Percentiles rank a stretch among this genome's conserved stretches.
phyloP scores from a whole-genome alignment of 2,888 invertebrate genomes.

The Troides helena region DNA sequence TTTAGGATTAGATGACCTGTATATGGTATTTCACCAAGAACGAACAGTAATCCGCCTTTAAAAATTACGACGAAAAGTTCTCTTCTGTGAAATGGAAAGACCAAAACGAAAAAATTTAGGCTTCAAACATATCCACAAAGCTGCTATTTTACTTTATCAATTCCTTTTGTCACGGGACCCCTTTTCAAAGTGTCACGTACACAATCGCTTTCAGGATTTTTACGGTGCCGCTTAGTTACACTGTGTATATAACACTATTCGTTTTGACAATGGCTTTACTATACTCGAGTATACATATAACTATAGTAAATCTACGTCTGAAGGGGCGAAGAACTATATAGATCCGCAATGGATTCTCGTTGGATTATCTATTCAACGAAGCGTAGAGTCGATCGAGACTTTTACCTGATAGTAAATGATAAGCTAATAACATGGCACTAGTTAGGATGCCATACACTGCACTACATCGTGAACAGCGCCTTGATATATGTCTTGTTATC shows the following conservation, averaged over 20 bases:
- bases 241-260: slow-evolving; percentile 7
- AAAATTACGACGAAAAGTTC: neutral
- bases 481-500: too few relatives aligned
- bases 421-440: too few relatives aligned
- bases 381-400: too few relatives aligned
- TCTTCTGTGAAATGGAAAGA: neutral
- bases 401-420: too few relatives aligned
- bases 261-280: slow-evolving; percentile 16
- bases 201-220: slow-evolving; percentile 31
- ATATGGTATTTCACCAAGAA: neutral
- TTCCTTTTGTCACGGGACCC: slow-evolving; percentile 32
- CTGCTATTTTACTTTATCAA: slow-evolving; percentile 35
- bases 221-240: slow-evolving; percentile 21
- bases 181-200: slow-evolving; percentile 34
- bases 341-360: too few relatives aligned
- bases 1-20: too few relatives aligned
- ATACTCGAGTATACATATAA: slow-evolving; percentile 4
- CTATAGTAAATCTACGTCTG: neutral
- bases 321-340: neutral
- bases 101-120: slow-evolving; percentile 17
- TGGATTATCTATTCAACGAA: too few relatives aligned
- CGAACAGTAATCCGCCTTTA: neutral
- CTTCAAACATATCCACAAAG: slow-evolving; percentile 28
- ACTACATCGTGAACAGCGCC: too few relatives aligned
- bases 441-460: too few relatives aligned